Base-by-base conservation (phyloP, 2,797 vertebrate genomes). In the Gymnoscopelus microlampas region DNA sequence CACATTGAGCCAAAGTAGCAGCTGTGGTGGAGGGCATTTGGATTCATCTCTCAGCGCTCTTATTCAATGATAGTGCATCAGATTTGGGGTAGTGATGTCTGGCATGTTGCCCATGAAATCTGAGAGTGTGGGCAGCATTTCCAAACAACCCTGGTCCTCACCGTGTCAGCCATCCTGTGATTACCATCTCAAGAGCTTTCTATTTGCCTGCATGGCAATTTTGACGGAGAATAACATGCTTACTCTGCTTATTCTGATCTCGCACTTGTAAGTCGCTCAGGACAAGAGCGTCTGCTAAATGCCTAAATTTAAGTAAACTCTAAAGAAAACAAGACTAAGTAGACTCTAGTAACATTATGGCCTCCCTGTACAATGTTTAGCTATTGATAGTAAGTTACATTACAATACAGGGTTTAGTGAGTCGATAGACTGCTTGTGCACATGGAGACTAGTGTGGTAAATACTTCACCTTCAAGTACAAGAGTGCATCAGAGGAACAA, bases 161-260 rank as follows among this genome's bases (percentile, higher is more conserved):
- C 67, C 65, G 64, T 68, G 66, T 69, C 69, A 68, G 59, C 64
- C 68, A 70, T 71, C 51, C 61, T 69, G 69, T 76, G 91, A 91
- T 91, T 83, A 68, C 79, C 65, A 90, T 90, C 88, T 86, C 61
- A 78, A 81, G 68, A 74, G 72, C 77, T 69, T 73, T 58, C 81
- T 66, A 74, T 79, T 88, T 76, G 80, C 61, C 35, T 32, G 50
- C 32, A 29, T 63, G 49, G 47, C 8, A 51, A 73, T 74, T 82
- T 48, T 76, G 63, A 79, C 70, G 70, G 39, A 8, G 39, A 44
- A 44, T 9, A 44, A 44, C 39, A 44, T 44, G 39, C 39, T 10
- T 44, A 44, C 39, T 44, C 39, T 44, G 39, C 39, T 8, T 44
- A 44, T 44, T 44, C 39, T 44, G 39, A 9, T 44, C 39, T 44